Evolutionary conservation across 2,113 vertebrate genomes (phyloP), one percentile per base, ranked within the genome.

Genomic region (Scartelaos histophorus): DNA sequence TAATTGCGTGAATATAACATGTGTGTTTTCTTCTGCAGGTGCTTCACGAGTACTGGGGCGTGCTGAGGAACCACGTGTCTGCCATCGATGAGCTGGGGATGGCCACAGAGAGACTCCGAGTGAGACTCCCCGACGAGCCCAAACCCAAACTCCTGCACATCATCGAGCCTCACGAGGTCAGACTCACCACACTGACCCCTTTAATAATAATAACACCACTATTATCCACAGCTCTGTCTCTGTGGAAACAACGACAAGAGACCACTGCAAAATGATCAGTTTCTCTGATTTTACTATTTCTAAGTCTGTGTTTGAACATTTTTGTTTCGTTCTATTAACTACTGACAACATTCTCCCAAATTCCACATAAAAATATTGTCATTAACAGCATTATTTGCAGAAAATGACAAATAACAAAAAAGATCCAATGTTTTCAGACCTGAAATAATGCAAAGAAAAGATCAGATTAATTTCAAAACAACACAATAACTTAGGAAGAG

Each of bases 1-100:
- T 12, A 11, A 54, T 5, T 9, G 24, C 15, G 3, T 24, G 5
- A 34, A 29, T 4, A 29, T 29, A 29, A 29, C 29, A 29, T 61
- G 3, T 38, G 7, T 65, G 2, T 43, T 19, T 13, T 9, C 9
- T 66, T 12, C 22, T 1, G 9, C 74, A 99, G 97, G 90, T 98
- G 67, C 92, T 99, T 82, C 97, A 99, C 22, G 97, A 98, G 88
- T 99, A 99, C 80, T 98, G 97, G 97, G 99, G 98, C 97, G 95
- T 96, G 2, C 93, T 99, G 58, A 92, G 98, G 73, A 95, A 99
- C 80, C 96, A 97, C 0, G 97, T 99, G 17, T 99, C 98, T 21
- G 97, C 98, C 81, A 95, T 98, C 45, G 98, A 99, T 82, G 98
- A 99, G 64, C 88, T 99, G 89, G 97, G 97, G 3, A 99, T 98